phyloP scores from a whole-genome alignment of 2,797 vertebrate genomes.

The Gallirallus australis region DNA sequence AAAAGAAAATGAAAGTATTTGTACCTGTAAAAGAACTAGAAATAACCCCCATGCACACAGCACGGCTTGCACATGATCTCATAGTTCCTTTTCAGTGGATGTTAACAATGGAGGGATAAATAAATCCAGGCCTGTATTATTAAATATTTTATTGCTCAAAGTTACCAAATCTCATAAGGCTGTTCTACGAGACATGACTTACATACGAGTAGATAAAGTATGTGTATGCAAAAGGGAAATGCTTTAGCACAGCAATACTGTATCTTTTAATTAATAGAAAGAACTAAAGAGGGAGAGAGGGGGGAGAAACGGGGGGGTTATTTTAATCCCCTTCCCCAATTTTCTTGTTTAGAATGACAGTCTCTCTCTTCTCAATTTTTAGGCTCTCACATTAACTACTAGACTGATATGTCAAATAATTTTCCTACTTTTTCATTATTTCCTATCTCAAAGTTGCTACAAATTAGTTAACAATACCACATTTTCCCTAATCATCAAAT shows the following conservation, averaged over 20 bases:
- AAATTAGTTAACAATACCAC: background rate
- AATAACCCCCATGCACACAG: background rate
- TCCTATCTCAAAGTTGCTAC: background rate
- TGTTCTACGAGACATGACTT: background rate
- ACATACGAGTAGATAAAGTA: background rate
- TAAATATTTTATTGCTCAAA: background rate
- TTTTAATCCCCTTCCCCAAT: background rate
- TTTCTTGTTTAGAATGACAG: background rate
- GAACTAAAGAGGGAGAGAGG: accelerated
- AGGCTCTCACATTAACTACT: background rate
- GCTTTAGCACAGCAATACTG: background rate
- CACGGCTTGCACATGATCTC: background rate
- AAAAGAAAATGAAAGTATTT: background rate
- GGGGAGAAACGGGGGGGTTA: background rate
- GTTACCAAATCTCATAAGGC: background rate
- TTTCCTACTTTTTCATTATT: background rate
- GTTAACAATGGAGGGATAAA: background rate
- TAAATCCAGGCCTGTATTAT: background rate
- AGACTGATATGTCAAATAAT: background rate
- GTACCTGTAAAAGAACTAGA: background rate
- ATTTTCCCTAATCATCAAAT: background rate
- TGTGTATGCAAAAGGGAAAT: background rate
- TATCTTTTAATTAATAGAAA: background rate
- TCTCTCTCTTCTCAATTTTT: background rate
- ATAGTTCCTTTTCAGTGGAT: background rate